A percentile compares a stretch with the other conserved stretches of the same genome.
Conservation (phyloP, 2,797 vertebrate species). For the Rhinichthys osculus region DNA sequence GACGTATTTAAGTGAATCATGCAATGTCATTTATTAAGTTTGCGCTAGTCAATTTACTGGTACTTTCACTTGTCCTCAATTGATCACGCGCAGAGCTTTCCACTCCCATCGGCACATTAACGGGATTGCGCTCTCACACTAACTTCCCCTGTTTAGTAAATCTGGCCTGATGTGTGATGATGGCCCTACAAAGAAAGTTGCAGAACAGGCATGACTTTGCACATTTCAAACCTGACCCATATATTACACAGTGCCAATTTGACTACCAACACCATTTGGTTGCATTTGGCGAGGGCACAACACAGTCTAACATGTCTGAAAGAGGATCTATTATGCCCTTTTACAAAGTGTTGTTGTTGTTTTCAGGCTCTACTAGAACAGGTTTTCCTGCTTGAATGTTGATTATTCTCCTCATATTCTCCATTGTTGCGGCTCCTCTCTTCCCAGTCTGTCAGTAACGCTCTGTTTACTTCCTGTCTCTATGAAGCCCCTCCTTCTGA, state of each 20-base stretch:
- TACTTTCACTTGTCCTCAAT: too few species aligned
- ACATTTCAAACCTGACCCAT: conserved; percentile 25
- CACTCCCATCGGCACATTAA: too few species aligned
- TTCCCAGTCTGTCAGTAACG: background rate
- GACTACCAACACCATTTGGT: conserved; percentile 37
- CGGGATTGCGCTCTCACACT: background rate
- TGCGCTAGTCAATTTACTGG: too few species aligned
- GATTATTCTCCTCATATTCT: background rate
- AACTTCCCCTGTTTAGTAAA: background rate
- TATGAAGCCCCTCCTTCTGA: background rate
- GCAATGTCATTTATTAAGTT: too few species aligned
- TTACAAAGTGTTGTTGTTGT: background rate
- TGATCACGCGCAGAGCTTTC: too few species aligned
- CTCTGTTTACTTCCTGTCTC: background rate
- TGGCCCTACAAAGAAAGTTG: background rate
- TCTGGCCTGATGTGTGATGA: background rate
- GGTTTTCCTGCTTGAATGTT: background rate
- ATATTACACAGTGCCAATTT: conserved; percentile 38
- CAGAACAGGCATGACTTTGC: conserved; percentile 24
- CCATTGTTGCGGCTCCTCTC: background rate
- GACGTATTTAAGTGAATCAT: too few species aligned
- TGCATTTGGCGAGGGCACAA: conserved; percentile 41
- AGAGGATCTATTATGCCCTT: background rate
- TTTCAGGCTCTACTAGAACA: background rate
- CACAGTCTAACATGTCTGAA: background rate